Evolutionary conservation across 2,797 vertebrate genomes (phyloP).

Genomic region (Sphaeramia orbicularis): DNA sequence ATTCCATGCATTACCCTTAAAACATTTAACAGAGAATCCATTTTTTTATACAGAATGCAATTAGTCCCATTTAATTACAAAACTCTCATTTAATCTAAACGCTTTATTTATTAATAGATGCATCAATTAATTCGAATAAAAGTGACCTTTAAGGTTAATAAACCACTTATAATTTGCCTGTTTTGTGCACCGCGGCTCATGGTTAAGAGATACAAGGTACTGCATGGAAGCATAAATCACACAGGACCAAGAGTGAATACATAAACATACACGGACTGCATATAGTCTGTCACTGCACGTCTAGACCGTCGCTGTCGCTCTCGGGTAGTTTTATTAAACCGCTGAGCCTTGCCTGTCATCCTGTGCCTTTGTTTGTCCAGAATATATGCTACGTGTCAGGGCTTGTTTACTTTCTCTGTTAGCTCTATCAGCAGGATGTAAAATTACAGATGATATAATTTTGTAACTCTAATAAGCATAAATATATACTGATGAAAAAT

Average conservation of each 20-base stretch:
- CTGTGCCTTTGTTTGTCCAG: conserved; percentile 26
- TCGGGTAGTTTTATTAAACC: conserved; percentile 1
- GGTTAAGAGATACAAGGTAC: not conserved
- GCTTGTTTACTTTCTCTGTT: conserved; percentile 17
- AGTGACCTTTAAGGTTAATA: not conserved
- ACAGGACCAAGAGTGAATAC: not conserved
- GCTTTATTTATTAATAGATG: not conserved
- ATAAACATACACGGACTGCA: not conserved
- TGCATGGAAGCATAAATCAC: not conserved
- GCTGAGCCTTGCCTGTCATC: not conserved
- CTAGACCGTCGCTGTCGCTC: not conserved
- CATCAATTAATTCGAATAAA: conserved; percentile 11
- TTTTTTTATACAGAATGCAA: not conserved
- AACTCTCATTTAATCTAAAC: conserved; percentile 13
- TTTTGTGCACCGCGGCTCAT: not conserved
- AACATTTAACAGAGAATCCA: not conserved
- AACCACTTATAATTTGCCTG: not conserved
- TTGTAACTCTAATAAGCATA: conserved; percentile 17
- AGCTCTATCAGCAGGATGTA: conserved; percentile 15
- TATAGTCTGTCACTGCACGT: not conserved
- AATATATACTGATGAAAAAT: conserved; percentile 46
- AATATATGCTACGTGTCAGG: conserved; percentile 15
- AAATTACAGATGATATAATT: conserved; percentile 37
- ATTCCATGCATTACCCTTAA: not conserved
- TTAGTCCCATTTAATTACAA: conserved; percentile 3